These are phyloP conservation scores for Diarsia rubi DNA, from an alignment of 2,888 invertebrate genomes.

Conservation along the genomic window DNA sequence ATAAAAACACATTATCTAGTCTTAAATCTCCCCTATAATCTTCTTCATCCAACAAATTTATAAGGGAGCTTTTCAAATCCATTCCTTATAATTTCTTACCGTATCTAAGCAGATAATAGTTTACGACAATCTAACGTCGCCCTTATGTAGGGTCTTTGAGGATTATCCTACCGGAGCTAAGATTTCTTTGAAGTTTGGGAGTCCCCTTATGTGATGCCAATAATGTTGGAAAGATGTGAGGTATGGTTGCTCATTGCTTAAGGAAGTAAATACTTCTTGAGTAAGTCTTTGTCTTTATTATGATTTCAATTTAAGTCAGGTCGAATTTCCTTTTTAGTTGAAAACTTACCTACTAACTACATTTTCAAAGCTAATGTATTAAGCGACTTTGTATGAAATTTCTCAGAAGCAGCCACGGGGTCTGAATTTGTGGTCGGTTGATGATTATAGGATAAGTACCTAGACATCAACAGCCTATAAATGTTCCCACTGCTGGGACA, in stretches of 20 bases:
- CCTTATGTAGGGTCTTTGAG: slow-evolving; percentile 60
- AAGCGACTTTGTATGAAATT: no score
- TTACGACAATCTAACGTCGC: slow-evolving; percentile 48
- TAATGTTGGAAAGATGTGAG: slow-evolving; percentile 46
- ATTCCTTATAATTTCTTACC: slow-evolving; percentile 32
- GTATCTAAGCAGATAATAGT: slow-evolving; percentile 44
- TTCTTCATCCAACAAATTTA: slow-evolving; percentile 14
- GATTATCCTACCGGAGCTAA: slow-evolving; percentile 70
- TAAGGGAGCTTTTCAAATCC: slow-evolving; percentile 30
- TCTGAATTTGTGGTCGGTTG: no score
- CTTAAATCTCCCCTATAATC: slow-evolving; percentile 37
- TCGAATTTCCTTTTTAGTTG: not conserved
- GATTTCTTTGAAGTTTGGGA: slow-evolving; percentile 72
- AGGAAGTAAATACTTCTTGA: not conserved
- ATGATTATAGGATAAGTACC: no score
- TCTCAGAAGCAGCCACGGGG: no score
- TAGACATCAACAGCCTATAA: no score
- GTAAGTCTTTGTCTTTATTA: not conserved
- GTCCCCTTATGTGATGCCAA: slow-evolving; percentile 40
- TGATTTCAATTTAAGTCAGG: not conserved
- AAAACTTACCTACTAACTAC: not conserved
- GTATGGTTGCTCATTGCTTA: not conserved
- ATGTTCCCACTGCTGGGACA: no score
- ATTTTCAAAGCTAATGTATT: no score
- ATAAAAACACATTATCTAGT: not conserved